Evolutionary conservation across 2,113 vertebrate genomes (phyloP), one percentile per base, ranked within the genome.

Genomic region (Corythoichthys haematopterus): DNA sequence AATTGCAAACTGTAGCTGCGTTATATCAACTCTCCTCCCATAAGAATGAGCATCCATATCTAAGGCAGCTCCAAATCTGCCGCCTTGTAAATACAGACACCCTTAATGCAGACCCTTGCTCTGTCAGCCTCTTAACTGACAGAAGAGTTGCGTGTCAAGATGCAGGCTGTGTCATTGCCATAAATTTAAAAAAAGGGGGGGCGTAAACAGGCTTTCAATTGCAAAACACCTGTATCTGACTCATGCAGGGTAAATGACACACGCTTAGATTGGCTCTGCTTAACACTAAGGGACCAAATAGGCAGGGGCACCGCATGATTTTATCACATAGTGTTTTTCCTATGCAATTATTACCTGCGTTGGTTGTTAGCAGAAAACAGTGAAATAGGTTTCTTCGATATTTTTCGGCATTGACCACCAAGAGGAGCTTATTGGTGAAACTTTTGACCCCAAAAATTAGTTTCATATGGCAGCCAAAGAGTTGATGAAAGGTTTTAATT

Each of bases 221-320:
- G 81, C 88, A 88, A 86, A 91, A 91, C 88, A 90, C 88, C 85
- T 89, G 84, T 37, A 87, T 85, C 81, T 91, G 89, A 91, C 82
- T 89, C 86, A 90, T 55, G 15, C 80, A 16, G 67, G 38, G 71
- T 72, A 88, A 87, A 88, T 91, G 83, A 90, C 85, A 82, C 82
- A 75, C 83, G 65, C 81, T 79, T 53, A 71, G 40, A 58, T 43
- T 74, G 78, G 59, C 64, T 0, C 58, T 70, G 64, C 45, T 15
- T 33, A 50, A 53, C 66, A 69, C 61, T 36, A n/a, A 73, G 15
- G 56, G 50, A 52, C 50, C 20, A 56, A 56, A 56, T 56, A 56
- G 11, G 55, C 12, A 36, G 55, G 55, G 43, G 65, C 20, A 46
- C n/a, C 33, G 60, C 40, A 28, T 62, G 60, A 62, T 46, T 3